phyloP scores from a whole-genome alignment of 1,140 invertebrate species.

The Papilio polyxenes region DNA sequence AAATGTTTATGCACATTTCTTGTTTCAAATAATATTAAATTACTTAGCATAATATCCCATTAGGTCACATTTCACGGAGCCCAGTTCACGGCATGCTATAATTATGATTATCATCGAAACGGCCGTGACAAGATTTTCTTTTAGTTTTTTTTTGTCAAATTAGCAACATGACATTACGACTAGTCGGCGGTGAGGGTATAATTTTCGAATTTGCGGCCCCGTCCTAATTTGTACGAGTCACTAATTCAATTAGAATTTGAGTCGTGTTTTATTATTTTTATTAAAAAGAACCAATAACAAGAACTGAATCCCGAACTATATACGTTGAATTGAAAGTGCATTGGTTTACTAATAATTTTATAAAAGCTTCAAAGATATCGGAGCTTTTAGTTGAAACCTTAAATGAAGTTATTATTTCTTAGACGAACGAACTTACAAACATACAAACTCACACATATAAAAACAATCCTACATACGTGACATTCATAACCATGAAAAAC shows the following conservation, averaged over 20 bases:
- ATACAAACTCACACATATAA: too few relatives aligned
- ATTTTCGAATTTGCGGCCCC: slow-evolving; percentile 63
- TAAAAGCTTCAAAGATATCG: background rate
- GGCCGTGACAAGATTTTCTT: slow-evolving; percentile 39
- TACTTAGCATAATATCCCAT: slow-evolving; percentile 1
- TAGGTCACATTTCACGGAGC: slow-evolving; percentile 33
- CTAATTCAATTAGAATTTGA: slow-evolving; percentile 64
- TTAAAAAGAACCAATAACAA: background rate
- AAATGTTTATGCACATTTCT: background rate
- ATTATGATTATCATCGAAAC: slow-evolving; percentile 42
- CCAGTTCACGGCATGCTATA: slow-evolving; percentile 30
- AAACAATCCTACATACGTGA: too few relatives aligned
- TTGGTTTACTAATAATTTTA: background rate
- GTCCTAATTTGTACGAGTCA: slow-evolving; percentile 58
- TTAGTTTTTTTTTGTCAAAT: slow-evolving; percentile 51
- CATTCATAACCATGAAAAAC: too few relatives aligned
- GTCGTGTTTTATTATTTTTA: slow-evolving; percentile 4
- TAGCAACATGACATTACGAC: slow-evolving; percentile 50
- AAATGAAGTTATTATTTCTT: too few relatives aligned
- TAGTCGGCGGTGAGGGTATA: slow-evolving; percentile 50
- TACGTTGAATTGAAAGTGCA: too few relatives aligned
- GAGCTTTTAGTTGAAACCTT: background rate
- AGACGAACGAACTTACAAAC: too few relatives aligned
- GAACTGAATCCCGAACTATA: too few relatives aligned
- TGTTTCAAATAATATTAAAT: background rate